phyloP scores from a whole-genome alignment of 2,888 invertebrate species.

The Epinotia bilunana region DNA sequence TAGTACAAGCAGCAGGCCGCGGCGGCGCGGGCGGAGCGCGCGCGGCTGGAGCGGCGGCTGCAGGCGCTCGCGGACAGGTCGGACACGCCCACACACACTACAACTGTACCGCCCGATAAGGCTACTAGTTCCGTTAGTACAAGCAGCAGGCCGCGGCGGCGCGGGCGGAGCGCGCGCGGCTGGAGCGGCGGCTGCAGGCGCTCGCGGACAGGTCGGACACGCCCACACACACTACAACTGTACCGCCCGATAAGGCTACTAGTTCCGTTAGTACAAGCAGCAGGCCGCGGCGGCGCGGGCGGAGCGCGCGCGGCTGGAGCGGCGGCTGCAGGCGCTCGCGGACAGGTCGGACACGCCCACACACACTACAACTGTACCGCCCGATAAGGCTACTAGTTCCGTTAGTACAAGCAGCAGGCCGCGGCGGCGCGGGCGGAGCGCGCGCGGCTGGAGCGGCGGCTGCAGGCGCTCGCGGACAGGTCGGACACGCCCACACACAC shows the following conservation, averaged over 20 bases:
- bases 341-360: conserved; percentile 59
- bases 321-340: conserved; percentile 60
- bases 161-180: conserved; percentile 52
- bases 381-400: too few species aligned
- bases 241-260: too few species aligned
- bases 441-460: conserved; percentile 53
- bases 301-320: conserved; percentile 48
- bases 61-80: conserved; percentile 62
- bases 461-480: conserved; percentile 63
- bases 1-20: conserved; percentile 59
- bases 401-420: conserved; percentile 60
- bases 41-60: conserved; percentile 55
- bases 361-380: too few species aligned
- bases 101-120: too few species aligned
- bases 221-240: too few species aligned
- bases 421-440: conserved; percentile 57
- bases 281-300: conserved; percentile 61
- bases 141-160: conserved; percentile 62
- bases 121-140: conserved; percentile 24
- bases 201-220: conserved; percentile 60
- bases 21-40: conserved; percentile 57
- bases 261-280: conserved; percentile 52
- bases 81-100: conserved; percentile 2
- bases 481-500: conserved; percentile 46
- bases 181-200: conserved; percentile 57